Conservation (phyloP, 1,140 invertebrate genomes). For the Metaphire vulgaris region DNA sequence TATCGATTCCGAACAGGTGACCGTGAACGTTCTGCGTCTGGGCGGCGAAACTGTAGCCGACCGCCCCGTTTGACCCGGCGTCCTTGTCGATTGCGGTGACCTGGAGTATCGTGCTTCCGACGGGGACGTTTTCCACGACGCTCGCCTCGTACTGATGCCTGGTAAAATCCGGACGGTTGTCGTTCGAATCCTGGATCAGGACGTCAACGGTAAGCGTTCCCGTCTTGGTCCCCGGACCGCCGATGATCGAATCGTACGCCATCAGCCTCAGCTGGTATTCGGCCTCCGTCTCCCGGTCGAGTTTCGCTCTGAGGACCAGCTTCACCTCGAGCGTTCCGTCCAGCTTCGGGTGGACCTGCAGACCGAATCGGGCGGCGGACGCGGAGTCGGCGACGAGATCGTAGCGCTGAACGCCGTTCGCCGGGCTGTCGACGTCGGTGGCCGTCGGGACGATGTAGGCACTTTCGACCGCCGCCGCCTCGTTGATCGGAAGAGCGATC, state of each 20-base stretch:
- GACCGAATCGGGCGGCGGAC: not conserved
- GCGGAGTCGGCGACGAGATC: not conserved
- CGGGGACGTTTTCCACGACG: conserved; percentile 56
- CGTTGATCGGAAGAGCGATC: not conserved
- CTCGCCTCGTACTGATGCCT: conserved; percentile 6
- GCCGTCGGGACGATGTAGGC: not conserved
- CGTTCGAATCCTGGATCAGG: conserved; percentile 7
- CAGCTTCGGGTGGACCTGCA: not conserved
- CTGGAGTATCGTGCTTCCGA: conserved; percentile 65
- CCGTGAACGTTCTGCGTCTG: not conserved
- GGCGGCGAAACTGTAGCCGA: conserved; percentile 11
- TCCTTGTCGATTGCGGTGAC: conserved; percentile 21
- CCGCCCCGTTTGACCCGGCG: conserved; percentile 18
- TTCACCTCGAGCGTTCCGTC: not conserved
- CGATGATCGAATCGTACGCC: conserved; percentile 56
- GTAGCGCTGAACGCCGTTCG: not conserved
- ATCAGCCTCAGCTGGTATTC: not conserved
- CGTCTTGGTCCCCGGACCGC: not conserved
- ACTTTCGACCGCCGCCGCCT: not conserved
- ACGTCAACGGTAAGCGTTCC: not conserved
- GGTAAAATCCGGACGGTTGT: conserved; percentile 11
- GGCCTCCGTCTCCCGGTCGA: conserved; percentile 5
- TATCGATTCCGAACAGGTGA: conserved; percentile 38
- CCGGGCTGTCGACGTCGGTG: conserved; percentile 1
- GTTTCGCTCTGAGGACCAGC: not conserved